Base-by-base conservation (phyloP, 2,888 invertebrate genomes). In the Epinotia bilunana region DNA sequence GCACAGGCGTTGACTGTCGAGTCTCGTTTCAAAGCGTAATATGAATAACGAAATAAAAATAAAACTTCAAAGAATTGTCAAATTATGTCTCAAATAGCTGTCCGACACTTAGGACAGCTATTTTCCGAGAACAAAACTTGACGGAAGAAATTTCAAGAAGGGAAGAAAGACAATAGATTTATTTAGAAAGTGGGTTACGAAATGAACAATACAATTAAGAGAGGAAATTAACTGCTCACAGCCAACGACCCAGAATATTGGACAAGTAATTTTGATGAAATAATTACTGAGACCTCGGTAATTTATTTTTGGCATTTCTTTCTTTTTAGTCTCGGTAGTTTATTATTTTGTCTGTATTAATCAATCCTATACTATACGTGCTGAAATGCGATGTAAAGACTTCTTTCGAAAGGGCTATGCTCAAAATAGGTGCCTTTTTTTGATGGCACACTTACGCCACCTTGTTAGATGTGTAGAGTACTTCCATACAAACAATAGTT, bases 191-290 rank as follows among this genome's bases (percentile, higher is more conserved):
- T 73, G 68, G 62, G 69, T 60, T 73, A 20, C 55, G 57, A 73
- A 73, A 73, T 73, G 73, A 69, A 69, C 73, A 63, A 69, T 68
- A 73, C 62, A 73, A 73, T 73, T 73, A 55, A 68, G 68, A 46
- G 43, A 73, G 68, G 57, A 62, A 73, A 73, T 73, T 69, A 73
- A 69, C 73, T 73, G n/a, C 53, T 18, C 58, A 20, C 16, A 33
- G 18, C 28, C 69, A 69, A 69, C 43, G 69, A 69, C 58, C 3
- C 23, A 12, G 23, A 46, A 60, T n/a, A 46, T n/a, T 60, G 43
- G 46, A 69, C 69, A 23, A 46, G 23, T 0, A 60, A 20, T 69
- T 65, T 20, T 53, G 53, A 53, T 53, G 53, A 53, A 53, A 53
- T 53, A 53, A n/a, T 53, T n/a, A 53, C 49, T 16, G 49, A 49